Evolutionary conservation across 2,888 invertebrate genomes (phyloP).

Genomic region (Agrotis exclamationis): DNA sequence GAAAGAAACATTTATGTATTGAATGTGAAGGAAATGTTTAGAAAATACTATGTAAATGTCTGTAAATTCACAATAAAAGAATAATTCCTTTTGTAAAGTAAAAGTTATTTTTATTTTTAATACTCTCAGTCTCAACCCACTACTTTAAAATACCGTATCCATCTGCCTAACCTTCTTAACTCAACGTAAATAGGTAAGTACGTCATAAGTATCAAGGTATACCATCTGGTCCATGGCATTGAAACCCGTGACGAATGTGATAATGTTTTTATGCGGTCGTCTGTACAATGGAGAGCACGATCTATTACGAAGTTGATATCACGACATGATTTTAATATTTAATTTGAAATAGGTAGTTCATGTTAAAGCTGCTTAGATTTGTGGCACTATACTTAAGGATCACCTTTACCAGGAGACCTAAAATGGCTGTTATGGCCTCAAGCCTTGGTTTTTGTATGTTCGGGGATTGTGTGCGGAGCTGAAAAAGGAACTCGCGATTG

Average conservation of each 20-base stretch:
- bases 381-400: background rate
- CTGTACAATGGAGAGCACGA: constrained; percentile 72
- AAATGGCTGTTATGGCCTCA: too few relatives aligned
- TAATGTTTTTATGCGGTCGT: constrained; percentile 69
- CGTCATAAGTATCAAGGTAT: constrained; percentile 54
- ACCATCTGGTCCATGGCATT: constrained; percentile 77
- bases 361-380: constrained; percentile 4
- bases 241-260: constrained; percentile 78
- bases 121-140: too few relatives aligned
- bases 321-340: constrained; percentile 36
- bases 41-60: too few relatives aligned
- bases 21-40: constrained; percentile 1
- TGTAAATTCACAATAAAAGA: too few relatives aligned
- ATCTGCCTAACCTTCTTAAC: background rate
- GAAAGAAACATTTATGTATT: background rate
- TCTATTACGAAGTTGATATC: constrained; percentile 45
- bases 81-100: too few relatives aligned
- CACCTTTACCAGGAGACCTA: too few relatives aligned
- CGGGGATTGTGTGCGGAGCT: too few relatives aligned
- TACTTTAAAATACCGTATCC: constrained; percentile 18
- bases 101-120: too few relatives aligned
- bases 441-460: too few relatives aligned
- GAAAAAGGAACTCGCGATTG: too few relatives aligned
- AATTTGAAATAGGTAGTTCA: constrained; percentile 23
- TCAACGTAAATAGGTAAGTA: constrained; percentile 24